A percentile compares a stretch with the other conserved stretches of the same genome.
These are phyloP conservation scores for Stegostoma tigrinum DNA, from an alignment of 2,113 vertebrate species.

Conservation along the genomic window DNA sequence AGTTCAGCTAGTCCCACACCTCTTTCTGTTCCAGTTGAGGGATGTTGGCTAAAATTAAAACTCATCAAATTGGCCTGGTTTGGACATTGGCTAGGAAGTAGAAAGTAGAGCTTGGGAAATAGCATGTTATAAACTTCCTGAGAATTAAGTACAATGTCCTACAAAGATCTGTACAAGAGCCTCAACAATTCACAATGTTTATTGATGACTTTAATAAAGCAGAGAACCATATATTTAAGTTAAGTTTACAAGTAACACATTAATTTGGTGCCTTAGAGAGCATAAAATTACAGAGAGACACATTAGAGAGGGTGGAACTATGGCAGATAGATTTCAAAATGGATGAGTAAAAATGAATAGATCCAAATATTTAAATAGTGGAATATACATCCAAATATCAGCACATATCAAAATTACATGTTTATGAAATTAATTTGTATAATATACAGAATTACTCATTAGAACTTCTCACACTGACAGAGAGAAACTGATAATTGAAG, in stretches of 20 bases:
- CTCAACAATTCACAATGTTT: neutral
- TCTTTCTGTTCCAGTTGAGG: too few species aligned
- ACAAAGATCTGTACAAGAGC: too few species aligned
- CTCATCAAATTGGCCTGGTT: too few species aligned
- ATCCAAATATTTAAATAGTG: neutral
- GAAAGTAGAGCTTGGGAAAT: too few species aligned
- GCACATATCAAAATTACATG: neutral
- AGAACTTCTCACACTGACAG: neutral
- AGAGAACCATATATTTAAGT: neutral
- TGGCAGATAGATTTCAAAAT: neutral
- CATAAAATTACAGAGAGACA: neutral
- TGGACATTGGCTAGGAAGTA: too few species aligned
- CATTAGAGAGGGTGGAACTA: neutral
- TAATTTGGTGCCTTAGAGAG: neutral
- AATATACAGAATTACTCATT: neutral
- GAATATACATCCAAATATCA: neutral
- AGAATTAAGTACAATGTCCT: too few species aligned
- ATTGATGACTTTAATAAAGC: neutral
- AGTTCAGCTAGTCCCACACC: too few species aligned
- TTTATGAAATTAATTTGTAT: neutral
- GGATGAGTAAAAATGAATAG: neutral
- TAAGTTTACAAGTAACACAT: neutral
- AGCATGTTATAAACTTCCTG: too few species aligned
- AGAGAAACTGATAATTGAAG: neutral
- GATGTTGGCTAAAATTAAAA: too few species aligned